Evolutionary conservation across 2,797 vertebrate species (phyloP).

Genomic region (Galaxias olidus): DNA sequence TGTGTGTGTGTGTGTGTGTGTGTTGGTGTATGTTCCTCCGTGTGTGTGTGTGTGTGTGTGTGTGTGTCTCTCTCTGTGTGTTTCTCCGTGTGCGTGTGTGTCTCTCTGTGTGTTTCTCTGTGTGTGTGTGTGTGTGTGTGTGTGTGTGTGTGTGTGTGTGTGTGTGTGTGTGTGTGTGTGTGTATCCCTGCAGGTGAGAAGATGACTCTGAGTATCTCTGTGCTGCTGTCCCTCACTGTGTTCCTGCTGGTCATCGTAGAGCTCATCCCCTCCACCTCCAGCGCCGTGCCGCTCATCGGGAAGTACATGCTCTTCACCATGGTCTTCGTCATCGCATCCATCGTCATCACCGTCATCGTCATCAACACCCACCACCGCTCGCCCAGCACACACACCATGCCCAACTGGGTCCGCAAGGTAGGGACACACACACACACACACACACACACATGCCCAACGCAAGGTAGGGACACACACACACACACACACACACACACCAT

Average conservation of each 20-base stretch:
- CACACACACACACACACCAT: too few relatives aligned
- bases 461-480: too few relatives aligned
- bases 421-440: conserved; percentile 20
- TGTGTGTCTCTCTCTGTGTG: neutral
- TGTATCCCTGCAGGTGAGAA: conserved; percentile 84
- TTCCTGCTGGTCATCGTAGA: conserved; percentile 97
- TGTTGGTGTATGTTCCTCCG: too few relatives aligned
- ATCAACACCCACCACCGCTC: conserved; percentile 98
- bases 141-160: neutral
- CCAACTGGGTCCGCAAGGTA: conserved; percentile 92
- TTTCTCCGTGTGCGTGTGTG: conserved; percentile 6
- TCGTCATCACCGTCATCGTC: conserved; percentile 95
- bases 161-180: conserved; percentile 14
- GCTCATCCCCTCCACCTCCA: conserved; percentile 96
- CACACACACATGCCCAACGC: neutral
- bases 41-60: neutral
- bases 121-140: neutral
- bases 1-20: conserved; percentile 13
- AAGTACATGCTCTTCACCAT: conserved; percentile 99
- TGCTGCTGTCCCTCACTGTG: conserved; percentile 92
- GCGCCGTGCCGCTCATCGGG: conserved; percentile 92
- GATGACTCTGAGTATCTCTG: conserved; percentile 97
- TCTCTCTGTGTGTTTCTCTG: neutral
- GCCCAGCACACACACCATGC: conserved; percentile 95
- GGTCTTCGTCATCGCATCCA: conserved; percentile 95